Percentiles rank a stretch among this genome's conserved stretches.
Evolutionary conservation across 2,113 vertebrate species (phyloP).

Genomic region (Cyrtonyx montezumae): DNA sequence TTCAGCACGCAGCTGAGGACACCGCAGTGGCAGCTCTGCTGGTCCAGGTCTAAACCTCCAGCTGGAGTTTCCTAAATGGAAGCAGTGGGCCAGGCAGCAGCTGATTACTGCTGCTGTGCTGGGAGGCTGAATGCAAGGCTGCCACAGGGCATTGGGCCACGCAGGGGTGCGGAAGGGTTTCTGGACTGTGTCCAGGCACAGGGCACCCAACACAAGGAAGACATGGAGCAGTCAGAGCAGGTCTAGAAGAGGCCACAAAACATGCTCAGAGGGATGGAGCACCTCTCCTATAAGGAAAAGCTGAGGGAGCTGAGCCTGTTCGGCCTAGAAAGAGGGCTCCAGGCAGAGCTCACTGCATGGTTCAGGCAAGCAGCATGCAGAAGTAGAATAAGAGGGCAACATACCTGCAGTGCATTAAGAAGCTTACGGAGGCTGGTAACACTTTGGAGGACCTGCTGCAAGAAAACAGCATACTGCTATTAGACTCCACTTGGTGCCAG

Average conservation of each 20-base stretch:
- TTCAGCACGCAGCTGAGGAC: background rate
- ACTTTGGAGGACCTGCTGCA: conserved; percentile 88
- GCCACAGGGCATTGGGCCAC: rapidly evolving
- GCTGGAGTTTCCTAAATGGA: background rate
- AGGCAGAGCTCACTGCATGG: background rate
- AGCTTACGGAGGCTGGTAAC: conserved; percentile 89
- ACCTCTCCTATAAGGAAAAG: background rate
- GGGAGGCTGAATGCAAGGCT: rapidly evolving
- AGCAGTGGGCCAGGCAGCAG: background rate
- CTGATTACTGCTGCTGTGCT: background rate
- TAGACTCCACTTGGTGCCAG: background rate
- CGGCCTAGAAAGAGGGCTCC: background rate
- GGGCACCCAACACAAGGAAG: too few species aligned
- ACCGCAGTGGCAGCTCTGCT: background rate
- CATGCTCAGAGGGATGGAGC: background rate
- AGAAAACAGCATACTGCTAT: background rate
- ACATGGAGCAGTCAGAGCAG: too few species aligned
- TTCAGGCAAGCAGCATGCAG: background rate
- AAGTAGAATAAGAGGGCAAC: background rate
- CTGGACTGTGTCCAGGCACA: too few species aligned
- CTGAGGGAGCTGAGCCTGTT: background rate
- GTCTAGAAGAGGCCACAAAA: background rate
- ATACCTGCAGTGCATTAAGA: conserved; percentile 90
- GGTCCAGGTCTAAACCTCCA: background rate
- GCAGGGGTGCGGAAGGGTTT: background rate